Evolutionary conservation across 2,888 invertebrate genomes (phyloP).

Genomic region (Andrena minutula): DNA sequence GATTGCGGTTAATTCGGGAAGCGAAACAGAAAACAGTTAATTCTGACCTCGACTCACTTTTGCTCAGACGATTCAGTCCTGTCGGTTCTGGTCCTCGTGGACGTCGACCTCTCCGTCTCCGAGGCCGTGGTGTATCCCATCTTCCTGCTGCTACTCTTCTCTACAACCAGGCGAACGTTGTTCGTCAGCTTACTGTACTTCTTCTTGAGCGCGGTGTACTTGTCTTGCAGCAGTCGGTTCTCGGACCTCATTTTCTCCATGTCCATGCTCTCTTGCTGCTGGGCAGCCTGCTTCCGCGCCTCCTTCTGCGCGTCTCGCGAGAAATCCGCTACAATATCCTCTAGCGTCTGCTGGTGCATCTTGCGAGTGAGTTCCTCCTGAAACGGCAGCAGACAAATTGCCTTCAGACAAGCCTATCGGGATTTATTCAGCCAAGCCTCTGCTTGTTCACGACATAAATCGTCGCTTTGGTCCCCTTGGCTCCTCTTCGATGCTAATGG

Average conservation of each 20-base stretch:
- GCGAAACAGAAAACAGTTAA: slow-evolving; percentile 28
- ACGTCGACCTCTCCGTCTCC: slow-evolving; percentile 92
- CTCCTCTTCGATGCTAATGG: background rate
- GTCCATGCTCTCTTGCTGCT: slow-evolving; percentile 81
- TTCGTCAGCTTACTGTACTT: slow-evolving; percentile 93
- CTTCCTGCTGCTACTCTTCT: slow-evolving; percentile 89
- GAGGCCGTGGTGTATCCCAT: slow-evolving; percentile 89
- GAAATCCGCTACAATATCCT: slow-evolving; percentile 88
- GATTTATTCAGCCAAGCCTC: background rate
- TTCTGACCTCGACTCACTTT: slow-evolving; percentile 81
- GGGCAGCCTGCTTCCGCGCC: slow-evolving; percentile 80
- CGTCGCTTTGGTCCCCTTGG: background rate
- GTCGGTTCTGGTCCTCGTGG: slow-evolving; percentile 87
- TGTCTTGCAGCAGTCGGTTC: slow-evolving; percentile 90
- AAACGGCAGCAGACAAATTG: slow-evolving; percentile 58
- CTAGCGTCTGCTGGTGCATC: slow-evolving; percentile 89
- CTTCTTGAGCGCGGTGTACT: slow-evolving; percentile 92
- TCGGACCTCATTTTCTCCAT: slow-evolving; percentile 90
- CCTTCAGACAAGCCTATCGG: background rate
- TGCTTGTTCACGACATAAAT: background rate
- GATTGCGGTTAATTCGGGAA: slow-evolving; percentile 12
- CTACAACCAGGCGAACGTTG: slow-evolving; percentile 92
- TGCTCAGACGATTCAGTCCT: slow-evolving; percentile 84
- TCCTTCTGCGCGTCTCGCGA: slow-evolving; percentile 87
- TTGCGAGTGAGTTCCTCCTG: slow-evolving; percentile 90